phyloP scores from a whole-genome alignment of 1,140 invertebrate genomes.

The Diprion similis region DNA sequence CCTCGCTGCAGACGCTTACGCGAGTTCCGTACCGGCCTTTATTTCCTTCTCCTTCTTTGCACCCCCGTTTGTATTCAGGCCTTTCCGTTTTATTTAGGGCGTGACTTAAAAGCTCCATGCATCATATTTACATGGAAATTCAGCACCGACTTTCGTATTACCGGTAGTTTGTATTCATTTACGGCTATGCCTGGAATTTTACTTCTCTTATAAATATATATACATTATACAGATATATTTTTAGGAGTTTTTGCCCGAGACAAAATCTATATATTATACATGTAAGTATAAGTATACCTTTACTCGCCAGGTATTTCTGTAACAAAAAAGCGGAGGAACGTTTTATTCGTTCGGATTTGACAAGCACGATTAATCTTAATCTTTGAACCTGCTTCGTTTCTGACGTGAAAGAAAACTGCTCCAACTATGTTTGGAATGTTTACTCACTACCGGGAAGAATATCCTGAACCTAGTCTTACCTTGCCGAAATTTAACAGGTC shows the following conservation, averaged over 20 bases:
- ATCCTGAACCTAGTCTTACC: too few species aligned
- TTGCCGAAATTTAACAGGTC: too few species aligned
- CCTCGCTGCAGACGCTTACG: too few species aligned
- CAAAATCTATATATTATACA: too few species aligned
- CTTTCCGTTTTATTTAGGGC: not conserved
- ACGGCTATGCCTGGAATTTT: not conserved
- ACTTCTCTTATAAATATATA: not conserved
- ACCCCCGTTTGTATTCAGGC: not conserved
- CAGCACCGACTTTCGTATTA: conserved; percentile 9
- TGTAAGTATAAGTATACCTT: too few species aligned
- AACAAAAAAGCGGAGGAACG: not conserved
- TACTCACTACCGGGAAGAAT: too few species aligned
- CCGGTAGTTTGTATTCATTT: conserved; percentile 16
- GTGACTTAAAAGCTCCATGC: conserved; percentile 2
- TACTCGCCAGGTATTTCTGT: not conserved
- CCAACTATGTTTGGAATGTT: too few species aligned
- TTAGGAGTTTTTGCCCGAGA: not conserved
- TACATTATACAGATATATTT: not conserved
- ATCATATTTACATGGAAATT: conserved; percentile 8
- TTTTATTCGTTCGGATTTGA: not conserved
- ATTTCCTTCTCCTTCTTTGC: not conserved
- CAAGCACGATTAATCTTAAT: not conserved
- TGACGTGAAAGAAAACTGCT: too few species aligned
- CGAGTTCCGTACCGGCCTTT: not conserved
- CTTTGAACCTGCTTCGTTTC: not conserved